Evolutionary conservation across 2,113 vertebrate genomes (phyloP), one percentile per base, ranked within the genome.

Genomic region (Sinocyclocheilus rhinocerous): DNA sequence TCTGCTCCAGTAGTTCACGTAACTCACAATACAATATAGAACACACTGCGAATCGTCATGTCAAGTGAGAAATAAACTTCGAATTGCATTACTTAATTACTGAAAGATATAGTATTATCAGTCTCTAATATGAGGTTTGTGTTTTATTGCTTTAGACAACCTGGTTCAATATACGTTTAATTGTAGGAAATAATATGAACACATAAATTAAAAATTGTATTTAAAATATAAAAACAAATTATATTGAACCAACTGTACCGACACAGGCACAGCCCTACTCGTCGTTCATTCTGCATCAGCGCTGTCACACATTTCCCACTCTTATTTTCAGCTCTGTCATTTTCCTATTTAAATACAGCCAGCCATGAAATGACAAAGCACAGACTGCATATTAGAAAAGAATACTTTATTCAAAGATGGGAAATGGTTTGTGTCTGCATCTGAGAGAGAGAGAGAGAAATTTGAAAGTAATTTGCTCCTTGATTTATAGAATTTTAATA

Each of bases 401-500:
- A 86, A 86, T 84, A 76, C 79, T 93, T 95, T 93, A 94, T 93
- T 94, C 76, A 75, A 65, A 73, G 55, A 45, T 70, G 50, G 82
- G 70, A 87, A 87, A 84, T 80, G n/a, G 39, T 72, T 70, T 89
- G 65, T 79, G 52, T 20, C 50, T 80, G 61, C 69, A 20, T 78
- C 50, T 86, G 75, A 88, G 84, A 48, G 89, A 86, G 77, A 76
- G 81, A 89, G 69, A 88, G 76, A 33, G 79, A 89, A 10, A 89
- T 76, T 48, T 76, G 82, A 85, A 79, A 78, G 45, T 86, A 76
- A 69, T 70, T 80, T 85, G 72, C 77, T 80, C 33, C 8, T 72
- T 72, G 18, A 72, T 72, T 11, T 45, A 9, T 42, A 42, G 42
- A 42, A 42, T 42, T 9, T 22, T 36, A 39, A 39, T 39, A 42